phyloP scores from a whole-genome alignment of 1,140 invertebrate species.

The Cyphomyrmex costatus region DNA sequence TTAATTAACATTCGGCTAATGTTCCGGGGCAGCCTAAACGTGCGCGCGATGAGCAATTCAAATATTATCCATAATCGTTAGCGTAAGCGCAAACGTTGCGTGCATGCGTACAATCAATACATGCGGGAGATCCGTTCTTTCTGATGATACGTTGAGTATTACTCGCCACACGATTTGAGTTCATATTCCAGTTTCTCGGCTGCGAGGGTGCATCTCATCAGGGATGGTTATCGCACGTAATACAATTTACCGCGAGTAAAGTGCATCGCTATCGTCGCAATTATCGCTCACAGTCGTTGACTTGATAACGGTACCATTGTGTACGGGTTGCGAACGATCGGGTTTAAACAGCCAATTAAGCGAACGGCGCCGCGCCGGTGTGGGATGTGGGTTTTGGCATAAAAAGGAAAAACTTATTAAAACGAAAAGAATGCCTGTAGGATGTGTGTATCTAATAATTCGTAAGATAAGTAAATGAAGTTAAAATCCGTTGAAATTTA shows the following conservation, averaged over 20 bases:
- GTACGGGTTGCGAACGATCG: conserved; percentile 16
- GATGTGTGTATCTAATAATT: neutral
- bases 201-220: conserved; percentile 5
- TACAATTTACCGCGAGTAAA: conserved; percentile 57
- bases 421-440: neutral
- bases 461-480: neutral
- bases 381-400: neutral
- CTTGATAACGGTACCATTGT: conserved; percentile 47
- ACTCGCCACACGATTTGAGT: neutral
- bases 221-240: conserved; percentile 33
- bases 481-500: neutral
- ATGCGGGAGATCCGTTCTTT: neutral
- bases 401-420: conserved; percentile 7
- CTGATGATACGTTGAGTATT: neutral
- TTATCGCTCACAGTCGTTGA: conserved; percentile 45
- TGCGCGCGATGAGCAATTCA: conserved; percentile 8
- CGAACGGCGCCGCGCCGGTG: neutral
- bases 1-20: conserved; percentile 38
- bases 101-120: neutral
- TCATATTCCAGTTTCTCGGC: conserved; percentile 32
- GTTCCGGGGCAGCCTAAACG: neutral
- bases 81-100: neutral
- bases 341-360: conserved; percentile 31
- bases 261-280: conserved; percentile 45
- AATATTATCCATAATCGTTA: conserved; percentile 17